Evolutionary conservation across 2,113 vertebrate genomes (phyloP), one percentile per base, ranked within the genome.

Genomic region (Crotophaga sulcirostris): DNA sequence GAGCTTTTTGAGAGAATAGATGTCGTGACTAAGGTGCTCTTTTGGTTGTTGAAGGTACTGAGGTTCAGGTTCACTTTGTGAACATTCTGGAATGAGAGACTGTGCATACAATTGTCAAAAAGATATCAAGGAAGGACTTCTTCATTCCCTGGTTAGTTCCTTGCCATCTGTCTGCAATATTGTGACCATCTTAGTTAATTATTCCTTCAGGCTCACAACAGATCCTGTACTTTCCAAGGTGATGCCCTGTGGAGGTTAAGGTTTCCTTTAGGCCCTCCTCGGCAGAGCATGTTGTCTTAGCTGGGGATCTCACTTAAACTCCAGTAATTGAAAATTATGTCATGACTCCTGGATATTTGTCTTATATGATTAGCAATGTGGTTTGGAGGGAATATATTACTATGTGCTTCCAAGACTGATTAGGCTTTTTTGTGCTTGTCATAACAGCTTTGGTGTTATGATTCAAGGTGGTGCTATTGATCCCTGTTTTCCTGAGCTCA

Each of bases 301-400:
- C 64, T 91, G 88, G 82, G 34, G 44, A 66, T 87, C 81, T 87
- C 89, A 31, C 40, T 92, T 66, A 85, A 3, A 76, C 26, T 90
- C 52, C 28, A 34, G 36, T 94, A 94, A 96, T 52, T 95, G 84
- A 94, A 96, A 96, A 70, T 68, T 76, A 38, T 63, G n/a, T 94
- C 79, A 69, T 0, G 13, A 69, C 84, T 92, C 58, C 45, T 72
- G 62, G n/a, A 13, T 93, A 55, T 88, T 95, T 87, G 20, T 90
- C 51, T 96, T 45, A 16, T 36, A 47, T 3, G 3, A 67, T 72
- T 91, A 74, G 34, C 31, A 79, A 31, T 38, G 45, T 88, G 69
- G 42, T 14, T 81, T 73, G 51, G 63, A 86, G 52, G 26, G 34
- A 93, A 56, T 81, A 28, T 58, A 52, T 68, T 80, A 25, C 29